Percentiles rank a stretch among this genome's conserved stretches.
phyloP scores from a whole-genome alignment of 2,113 vertebrate genomes.

The Ammospiza nelsoni region DNA sequence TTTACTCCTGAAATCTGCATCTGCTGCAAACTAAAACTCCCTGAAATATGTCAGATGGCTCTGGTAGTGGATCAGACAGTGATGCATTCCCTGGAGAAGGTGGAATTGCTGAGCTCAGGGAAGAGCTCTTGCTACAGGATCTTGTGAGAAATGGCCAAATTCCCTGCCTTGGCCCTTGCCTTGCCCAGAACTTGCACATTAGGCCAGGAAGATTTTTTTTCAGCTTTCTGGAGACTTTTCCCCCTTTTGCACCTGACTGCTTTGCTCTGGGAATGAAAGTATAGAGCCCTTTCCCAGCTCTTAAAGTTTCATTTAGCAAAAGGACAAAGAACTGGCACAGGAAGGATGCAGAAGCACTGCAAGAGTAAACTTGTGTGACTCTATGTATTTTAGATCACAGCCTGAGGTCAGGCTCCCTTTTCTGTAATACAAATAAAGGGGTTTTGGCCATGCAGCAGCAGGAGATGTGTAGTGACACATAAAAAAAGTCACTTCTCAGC shows the following conservation, averaged over 20 bases:
- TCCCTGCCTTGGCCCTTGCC: conserved; percentile 20
- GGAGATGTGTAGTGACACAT: conserved; percentile 32
- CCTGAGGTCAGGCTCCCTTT: conserved; percentile 43
- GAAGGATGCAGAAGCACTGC: conserved; percentile 39
- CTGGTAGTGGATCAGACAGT: neutral
- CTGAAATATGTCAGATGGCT: neutral
- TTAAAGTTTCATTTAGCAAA: conserved; percentile 52
- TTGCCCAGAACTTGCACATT: conserved; percentile 43
- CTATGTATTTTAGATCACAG: conserved; percentile 42
- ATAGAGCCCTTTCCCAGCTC: conserved; percentile 42
- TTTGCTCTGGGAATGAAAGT: conserved; percentile 45
- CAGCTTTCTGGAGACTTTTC: conserved; percentile 7
- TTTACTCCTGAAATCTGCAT: neutral
- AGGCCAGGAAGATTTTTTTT: conserved; percentile 23
- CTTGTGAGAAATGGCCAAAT: conserved; percentile 39
- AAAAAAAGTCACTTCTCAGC: conserved; percentile 34
- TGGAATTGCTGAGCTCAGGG: conserved; percentile 47
- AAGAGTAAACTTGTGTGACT: conserved; percentile 33
- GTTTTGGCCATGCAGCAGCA: conserved; percentile 37
- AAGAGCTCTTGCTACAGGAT: conserved; percentile 42
- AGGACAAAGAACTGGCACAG: conserved; percentile 15
- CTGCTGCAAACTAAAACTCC: neutral
- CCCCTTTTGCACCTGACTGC: conserved; percentile 43
- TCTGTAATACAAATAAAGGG: conserved; percentile 4
- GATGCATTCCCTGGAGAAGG: conserved; percentile 47